Percentiles rank a stretch among this genome's conserved stretches.
phyloP scores from a whole-genome alignment of 2,113 vertebrate genomes.

The Brachirus orientalis region DNA sequence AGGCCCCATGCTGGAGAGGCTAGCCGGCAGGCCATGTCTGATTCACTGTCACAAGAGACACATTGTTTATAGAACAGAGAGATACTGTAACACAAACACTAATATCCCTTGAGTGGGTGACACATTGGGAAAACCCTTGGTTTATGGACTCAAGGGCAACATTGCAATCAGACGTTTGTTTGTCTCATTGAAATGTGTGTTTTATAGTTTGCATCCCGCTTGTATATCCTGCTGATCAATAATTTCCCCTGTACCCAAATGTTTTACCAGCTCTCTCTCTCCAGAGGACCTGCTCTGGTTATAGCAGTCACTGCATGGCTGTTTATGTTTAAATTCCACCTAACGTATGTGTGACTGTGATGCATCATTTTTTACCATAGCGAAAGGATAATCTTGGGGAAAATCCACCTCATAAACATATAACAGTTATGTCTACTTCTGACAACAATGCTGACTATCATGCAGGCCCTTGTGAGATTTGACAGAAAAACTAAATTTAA shows the following conservation, averaged over 20 bases:
- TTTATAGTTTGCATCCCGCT: background rate
- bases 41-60: slow-evolving; percentile 76
- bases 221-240: slow-evolving; percentile 39
- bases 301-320: slow-evolving; percentile 27
- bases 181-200: slow-evolving; percentile 23
- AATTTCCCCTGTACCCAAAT: slow-evolving; percentile 31
- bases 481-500: slow-evolving; percentile 21
- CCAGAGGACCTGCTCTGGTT: slow-evolving; percentile 43
- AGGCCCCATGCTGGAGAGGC: slow-evolving; percentile 70
- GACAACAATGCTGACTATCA: slow-evolving; percentile 34
- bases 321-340: slow-evolving; percentile 37
- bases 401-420: slow-evolving; percentile 32
- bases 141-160: slow-evolving; percentile 53
- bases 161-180: slow-evolving; percentile 31
- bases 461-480: slow-evolving; percentile 10
- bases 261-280: slow-evolving; percentile 32
- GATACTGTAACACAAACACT: slow-evolving; percentile 74
- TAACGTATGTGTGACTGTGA: slow-evolving; percentile 37
- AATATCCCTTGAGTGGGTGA: slow-evolving; percentile 71
- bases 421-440: slow-evolving; percentile 37
- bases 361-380: slow-evolving; percentile 43
- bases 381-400: slow-evolving; percentile 29
- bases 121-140: slow-evolving; percentile 68
- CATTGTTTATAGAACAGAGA: slow-evolving; percentile 76
- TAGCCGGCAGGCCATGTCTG: slow-evolving; percentile 67